These are phyloP conservation scores for Eudyptes chrysolophus DNA, from an alignment of 2,113 vertebrate genomes.

Conservation along the genomic window DNA sequence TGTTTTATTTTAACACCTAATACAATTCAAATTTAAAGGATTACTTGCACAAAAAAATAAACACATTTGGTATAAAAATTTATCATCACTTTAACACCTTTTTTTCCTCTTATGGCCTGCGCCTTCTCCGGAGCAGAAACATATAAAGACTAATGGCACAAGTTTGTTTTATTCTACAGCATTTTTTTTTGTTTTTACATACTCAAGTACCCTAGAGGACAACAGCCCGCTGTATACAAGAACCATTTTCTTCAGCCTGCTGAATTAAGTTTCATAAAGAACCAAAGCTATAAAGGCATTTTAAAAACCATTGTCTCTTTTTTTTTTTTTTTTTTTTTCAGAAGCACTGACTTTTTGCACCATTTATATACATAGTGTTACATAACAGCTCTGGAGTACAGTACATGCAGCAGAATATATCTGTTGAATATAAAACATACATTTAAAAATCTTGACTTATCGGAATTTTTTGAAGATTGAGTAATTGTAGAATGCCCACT, in stretches of 20 bases:
- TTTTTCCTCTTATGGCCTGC: slow-evolving; percentile 67
- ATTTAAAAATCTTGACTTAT: slow-evolving; percentile 75
- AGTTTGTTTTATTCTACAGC: slow-evolving; percentile 74
- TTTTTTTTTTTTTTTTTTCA: slow-evolving; percentile 50
- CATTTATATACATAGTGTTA: slow-evolving; percentile 80
- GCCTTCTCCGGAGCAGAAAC: slow-evolving; percentile 82
- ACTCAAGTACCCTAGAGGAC: slow-evolving; percentile 78
- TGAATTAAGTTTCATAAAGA: slow-evolving; percentile 83
- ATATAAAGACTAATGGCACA: slow-evolving; percentile 83
- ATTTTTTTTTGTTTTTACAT: slow-evolving; percentile 74
- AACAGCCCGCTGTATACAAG: slow-evolving; percentile 79
- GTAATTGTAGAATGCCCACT: slow-evolving; percentile 76
- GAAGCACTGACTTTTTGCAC: slow-evolving; percentile 77
- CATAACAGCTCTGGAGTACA: slow-evolving; percentile 81
- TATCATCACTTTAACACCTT: slow-evolving; percentile 84
- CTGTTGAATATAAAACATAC: slow-evolving; percentile 80
- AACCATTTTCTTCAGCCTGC: slow-evolving; percentile 84
- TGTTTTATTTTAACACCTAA: slow-evolving; percentile 82
- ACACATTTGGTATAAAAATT: slow-evolving; percentile 88
- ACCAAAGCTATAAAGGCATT: slow-evolving; percentile 82
- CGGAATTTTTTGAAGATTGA: slow-evolving; percentile 75
- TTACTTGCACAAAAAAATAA: slow-evolving; percentile 87
- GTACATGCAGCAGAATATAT: slow-evolving; percentile 82
- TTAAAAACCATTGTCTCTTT: slow-evolving; percentile 76
- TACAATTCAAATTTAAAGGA: slow-evolving; percentile 84